phyloP scores from a whole-genome alignment of 1,140 invertebrate genomes.

The Drosophila dunni region DNA sequence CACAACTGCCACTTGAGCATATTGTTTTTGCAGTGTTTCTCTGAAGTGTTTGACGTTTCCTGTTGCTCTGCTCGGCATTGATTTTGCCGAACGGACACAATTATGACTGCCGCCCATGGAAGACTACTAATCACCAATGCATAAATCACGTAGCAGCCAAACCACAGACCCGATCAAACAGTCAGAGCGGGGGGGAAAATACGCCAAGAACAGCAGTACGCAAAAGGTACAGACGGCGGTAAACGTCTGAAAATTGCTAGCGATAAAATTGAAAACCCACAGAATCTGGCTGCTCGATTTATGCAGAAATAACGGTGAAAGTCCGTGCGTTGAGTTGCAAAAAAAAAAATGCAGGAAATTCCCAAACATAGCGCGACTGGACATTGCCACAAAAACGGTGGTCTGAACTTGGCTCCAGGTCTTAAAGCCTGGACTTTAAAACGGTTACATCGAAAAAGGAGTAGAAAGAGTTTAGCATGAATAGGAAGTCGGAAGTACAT shows the following conservation, averaged over 20 bases:
- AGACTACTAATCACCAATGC: conserved; percentile 43
- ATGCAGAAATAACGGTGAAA: conserved; percentile 7
- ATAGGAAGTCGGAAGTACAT: too few relatives aligned
- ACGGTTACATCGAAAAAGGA: not conserved
- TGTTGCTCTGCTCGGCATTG: conserved; percentile 32
- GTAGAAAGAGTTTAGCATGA: not conserved
- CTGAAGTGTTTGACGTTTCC: conserved; percentile 63
- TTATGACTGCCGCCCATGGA: conserved; percentile 21
- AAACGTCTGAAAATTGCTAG: conserved; percentile 60
- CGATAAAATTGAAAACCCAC: conserved; percentile 53
- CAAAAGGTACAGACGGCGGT: conserved; percentile 9
- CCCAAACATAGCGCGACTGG: conserved; percentile 48
- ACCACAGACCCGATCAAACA: conserved; percentile 12
- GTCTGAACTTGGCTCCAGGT: not conserved
- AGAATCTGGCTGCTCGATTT: conserved; percentile 47
- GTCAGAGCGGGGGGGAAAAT: conserved; percentile 13
- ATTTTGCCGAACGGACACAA: conserved; percentile 32
- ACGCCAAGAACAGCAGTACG: conserved; percentile 21
- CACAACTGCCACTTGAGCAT: conserved; percentile 43
- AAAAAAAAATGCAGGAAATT: conserved; percentile 51
- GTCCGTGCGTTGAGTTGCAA: conserved; percentile 58
- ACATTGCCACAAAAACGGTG: conserved; percentile 42
- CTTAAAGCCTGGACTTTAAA: not conserved
- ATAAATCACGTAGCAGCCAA: conserved; percentile 49
- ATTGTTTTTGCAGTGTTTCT: conserved; percentile 51